These are phyloP conservation scores for Ardeotis arabs DNA, from an alignment of 2,113 vertebrate genomes.

Conservation along the genomic window DNA sequence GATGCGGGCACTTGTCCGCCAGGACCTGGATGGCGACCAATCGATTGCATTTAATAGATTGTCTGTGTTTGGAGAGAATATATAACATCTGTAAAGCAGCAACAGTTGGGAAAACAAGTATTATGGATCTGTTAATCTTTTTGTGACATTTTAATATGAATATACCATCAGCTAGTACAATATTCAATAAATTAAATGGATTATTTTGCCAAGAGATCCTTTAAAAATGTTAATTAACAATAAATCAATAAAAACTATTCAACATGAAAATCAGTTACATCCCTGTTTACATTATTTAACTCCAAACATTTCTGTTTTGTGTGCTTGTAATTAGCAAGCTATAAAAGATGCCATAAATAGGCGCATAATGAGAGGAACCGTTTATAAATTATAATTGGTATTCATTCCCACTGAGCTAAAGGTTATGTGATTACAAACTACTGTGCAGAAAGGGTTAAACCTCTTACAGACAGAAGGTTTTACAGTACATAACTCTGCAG, in stretches of 20 bases:
- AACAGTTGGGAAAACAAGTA: constrained; percentile 37
- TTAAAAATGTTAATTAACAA: constrained; percentile 72
- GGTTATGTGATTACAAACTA: constrained; percentile 45
- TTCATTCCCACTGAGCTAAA: constrained; percentile 59
- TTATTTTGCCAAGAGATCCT: constrained; percentile 62
- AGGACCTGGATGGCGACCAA: background rate
- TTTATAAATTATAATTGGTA: constrained; percentile 70
- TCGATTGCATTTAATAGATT: background rate
- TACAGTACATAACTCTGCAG: background rate
- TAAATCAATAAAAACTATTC: constrained; percentile 76
- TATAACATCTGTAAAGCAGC: background rate
- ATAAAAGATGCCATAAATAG: constrained; percentile 73
- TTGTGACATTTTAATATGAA: constrained; percentile 13
- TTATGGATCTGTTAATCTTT: background rate
- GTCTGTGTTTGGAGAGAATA: background rate
- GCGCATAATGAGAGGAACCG: constrained; percentile 65
- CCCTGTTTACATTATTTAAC: constrained; percentile 73
- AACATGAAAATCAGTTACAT: constrained; percentile 71
- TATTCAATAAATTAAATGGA: constrained; percentile 61
- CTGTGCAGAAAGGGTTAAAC: constrained; percentile 45
- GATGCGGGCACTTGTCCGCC: background rate
- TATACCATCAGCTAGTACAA: constrained; percentile 28
- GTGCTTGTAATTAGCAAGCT: constrained; percentile 71
- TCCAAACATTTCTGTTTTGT: constrained; percentile 70
- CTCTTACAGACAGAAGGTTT: background rate